phyloP scores from a whole-genome alignment of 1,140 invertebrate species.

The Bombus superbus region DNA sequence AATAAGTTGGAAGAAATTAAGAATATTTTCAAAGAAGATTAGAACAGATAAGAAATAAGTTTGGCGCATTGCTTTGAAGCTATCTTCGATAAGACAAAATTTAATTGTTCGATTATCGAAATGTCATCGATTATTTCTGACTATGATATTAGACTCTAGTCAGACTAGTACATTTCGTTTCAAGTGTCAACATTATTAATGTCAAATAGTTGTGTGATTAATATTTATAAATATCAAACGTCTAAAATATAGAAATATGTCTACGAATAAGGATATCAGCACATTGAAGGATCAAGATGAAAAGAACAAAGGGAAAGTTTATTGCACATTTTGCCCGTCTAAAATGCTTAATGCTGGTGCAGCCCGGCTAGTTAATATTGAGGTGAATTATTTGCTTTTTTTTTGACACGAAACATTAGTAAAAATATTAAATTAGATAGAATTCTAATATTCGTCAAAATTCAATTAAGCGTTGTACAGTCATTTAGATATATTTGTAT shows the following conservation, averaged over 20 bases:
- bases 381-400: constrained; percentile 78
- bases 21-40: not conserved
- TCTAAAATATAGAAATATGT: constrained; percentile 36
- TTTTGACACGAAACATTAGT: constrained; percentile 10
- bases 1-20: not conserved
- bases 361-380: constrained; percentile 83
- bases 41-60: not conserved
- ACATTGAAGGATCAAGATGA: constrained; percentile 84
- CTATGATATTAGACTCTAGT: too few species aligned
- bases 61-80: not conserved
- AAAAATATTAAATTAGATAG: not conserved
- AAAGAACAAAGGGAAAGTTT: constrained; percentile 86
- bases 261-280: constrained; percentile 46
- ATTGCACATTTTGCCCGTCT: constrained; percentile 89
- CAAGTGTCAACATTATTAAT: constrained; percentile 26
- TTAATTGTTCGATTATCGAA: constrained; percentile 13
- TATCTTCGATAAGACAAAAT: constrained; percentile 18
- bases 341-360: constrained; percentile 87
- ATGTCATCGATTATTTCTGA: not conserved
- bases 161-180: not conserved
- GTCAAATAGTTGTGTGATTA: not conserved
- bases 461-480: not conserved
- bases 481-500: not conserved
- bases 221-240: not conserved
- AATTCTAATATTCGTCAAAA: not conserved